Evolutionary conservation across 1,140 invertebrate species (phyloP).

Genomic region (Augochlora pura): DNA sequence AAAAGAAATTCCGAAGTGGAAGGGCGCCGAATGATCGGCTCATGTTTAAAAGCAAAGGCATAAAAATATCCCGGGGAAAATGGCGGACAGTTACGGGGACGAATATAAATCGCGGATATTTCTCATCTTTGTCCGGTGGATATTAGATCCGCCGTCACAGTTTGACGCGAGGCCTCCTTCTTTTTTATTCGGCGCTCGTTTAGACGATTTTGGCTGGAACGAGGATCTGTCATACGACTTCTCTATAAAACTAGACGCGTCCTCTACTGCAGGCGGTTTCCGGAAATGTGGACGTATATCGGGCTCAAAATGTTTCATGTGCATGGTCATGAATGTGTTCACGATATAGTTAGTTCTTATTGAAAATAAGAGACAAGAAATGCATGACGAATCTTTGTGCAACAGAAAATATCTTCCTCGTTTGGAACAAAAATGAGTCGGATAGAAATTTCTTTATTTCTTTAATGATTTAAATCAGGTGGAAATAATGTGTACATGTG

Average conservation of each 20-base stretch:
- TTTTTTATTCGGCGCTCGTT: not conserved
- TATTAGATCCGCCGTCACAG: slow-evolving; percentile 7
- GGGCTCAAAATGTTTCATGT: too few species aligned
- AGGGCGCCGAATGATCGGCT: not conserved
- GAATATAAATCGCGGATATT: slow-evolving; percentile 21
- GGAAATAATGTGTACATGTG: too few species aligned
- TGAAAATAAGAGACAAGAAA: too few species aligned
- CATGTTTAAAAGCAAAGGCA: slow-evolving; percentile 24
- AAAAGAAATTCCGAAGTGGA: slow-evolving; percentile 1
- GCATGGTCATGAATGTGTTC: too few species aligned
- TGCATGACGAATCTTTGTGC: too few species aligned
- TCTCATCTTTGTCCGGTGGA: not conserved
- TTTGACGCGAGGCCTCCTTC: not conserved
- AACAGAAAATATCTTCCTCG: too few species aligned
- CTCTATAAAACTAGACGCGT: not conserved
- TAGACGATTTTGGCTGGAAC: not conserved
- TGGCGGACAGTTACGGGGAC: not conserved
- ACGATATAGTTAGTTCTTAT: too few species aligned
- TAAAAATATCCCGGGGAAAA: slow-evolving; percentile 16
- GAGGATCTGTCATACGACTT: not conserved
- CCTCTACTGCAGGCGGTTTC: not conserved
- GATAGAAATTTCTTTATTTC: too few species aligned
- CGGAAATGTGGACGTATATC: not conserved
- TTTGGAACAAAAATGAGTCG: too few species aligned
- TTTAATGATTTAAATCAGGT: too few species aligned